phyloP scores from a whole-genome alignment of 2,113 vertebrate species.

The Sinocyclocheilus maitianheensis region DNA sequence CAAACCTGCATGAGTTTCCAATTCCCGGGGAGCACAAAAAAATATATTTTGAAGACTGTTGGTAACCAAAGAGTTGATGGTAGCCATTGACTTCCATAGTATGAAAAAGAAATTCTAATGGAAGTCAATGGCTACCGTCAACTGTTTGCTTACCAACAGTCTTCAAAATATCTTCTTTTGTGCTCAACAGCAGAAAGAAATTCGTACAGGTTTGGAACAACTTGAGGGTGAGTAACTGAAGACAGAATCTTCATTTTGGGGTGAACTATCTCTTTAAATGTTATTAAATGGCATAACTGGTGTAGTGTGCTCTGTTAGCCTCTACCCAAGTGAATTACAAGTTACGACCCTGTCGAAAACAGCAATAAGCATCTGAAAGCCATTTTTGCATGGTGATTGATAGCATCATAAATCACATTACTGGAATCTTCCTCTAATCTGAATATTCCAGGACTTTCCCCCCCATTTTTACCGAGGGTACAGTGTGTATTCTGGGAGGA shows the following conservation, averaged over 20 bases:
- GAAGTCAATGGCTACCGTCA: no score
- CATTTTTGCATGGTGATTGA: neutral
- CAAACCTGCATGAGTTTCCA: no score
- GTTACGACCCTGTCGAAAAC: neutral
- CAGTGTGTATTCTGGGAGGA: slow-evolving; percentile 58
- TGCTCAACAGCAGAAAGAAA: neutral
- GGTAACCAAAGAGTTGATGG: neutral
- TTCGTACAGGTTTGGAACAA: neutral
- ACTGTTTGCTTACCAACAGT: no score
- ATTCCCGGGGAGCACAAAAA: no score
- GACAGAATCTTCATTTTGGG: no score
- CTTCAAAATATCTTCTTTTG: no score
- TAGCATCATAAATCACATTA: slow-evolving; percentile 43
- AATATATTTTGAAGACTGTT: no score
- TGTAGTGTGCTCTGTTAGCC: neutral
- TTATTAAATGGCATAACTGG: no score
- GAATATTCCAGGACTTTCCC: slow-evolving; percentile 44
- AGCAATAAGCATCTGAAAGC: neutral
- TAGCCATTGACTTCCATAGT: no score
- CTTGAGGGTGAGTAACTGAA: neutral
- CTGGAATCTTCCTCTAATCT: slow-evolving; percentile 39
- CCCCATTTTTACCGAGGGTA: neutral
- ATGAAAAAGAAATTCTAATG: no score
- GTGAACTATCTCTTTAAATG: neutral
- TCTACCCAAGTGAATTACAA: neutral